Evolutionary conservation across 2,888 invertebrate species (phyloP), one percentile per base, ranked within the genome.

Genomic region (Hybos culiciformis): DNA sequence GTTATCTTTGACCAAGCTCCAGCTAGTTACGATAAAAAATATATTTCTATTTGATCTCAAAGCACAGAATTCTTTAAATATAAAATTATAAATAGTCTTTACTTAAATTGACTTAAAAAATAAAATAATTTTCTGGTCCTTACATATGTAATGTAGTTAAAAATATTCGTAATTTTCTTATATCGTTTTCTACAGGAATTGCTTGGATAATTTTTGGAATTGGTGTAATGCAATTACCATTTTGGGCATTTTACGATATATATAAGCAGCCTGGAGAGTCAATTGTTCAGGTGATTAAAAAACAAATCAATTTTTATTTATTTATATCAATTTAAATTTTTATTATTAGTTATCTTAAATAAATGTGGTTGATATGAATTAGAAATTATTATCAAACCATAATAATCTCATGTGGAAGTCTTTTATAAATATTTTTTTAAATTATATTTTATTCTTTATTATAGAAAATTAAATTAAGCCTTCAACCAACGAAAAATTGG

Each of bases 191-290:
- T 44, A n/a, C 47, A 48, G 54, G 46, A 21, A 58, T 62, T 6
- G 72, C 69, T 4, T 72, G 72, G 72, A 44, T 58, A 0, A 58
- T 73, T 11, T 66, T 70, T 49, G 60, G 61, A 3, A 55, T 73
- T 46, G 73, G 72, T 26, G 61, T 72, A 5, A 45, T 64, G 0
- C 73, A 73, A 51, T 62, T 74, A 21, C 61, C 73, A 3, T 46
- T 66, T 8, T 66, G 66, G 64, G 66, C 59, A 1, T 39, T 59
- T 11, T 59, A 58, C 23, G 55, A 55, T 1, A 51, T 63, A 5
- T 60, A 49, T 41, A 57, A 65, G 41, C 63, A 64, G 47, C 57
- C 60, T 1, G 58, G 54, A 2, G 21, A 48, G 9, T 51, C 51
- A 5, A 39, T 54, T 1, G 47, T 31, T 4, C 46, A 57, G 47